Base-by-base conservation (phyloP, 2,113 vertebrate genomes). In the Semnornis frantzii region DNA sequence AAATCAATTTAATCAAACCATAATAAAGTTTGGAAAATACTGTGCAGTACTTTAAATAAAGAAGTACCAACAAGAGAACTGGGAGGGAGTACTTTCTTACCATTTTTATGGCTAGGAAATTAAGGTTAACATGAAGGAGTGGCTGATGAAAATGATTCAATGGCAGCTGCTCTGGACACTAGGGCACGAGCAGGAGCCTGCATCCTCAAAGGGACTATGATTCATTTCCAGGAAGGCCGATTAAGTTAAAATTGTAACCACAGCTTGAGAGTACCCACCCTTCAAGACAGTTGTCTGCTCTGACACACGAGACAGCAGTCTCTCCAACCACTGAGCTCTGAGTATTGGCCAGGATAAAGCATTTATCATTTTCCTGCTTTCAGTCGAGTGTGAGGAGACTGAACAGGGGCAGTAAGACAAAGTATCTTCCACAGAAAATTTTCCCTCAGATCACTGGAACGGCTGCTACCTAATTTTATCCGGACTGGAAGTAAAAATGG, bases 81-180 rank as follows among this genome's bases (percentile, higher is more conserved):
- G 77, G 55, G 39, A 86, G 79, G 82, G 80, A 92, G 80, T 88
- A 59, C 82, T 84, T 88, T 87, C 92, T 88, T 73, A 83, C 73
- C 70, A 70, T 86, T 94, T 94, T 94, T 85, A 94, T 82, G 80
- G 50, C 59, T 94, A 84, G 85, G n/a, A 84, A 94, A 95, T 94
- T 89, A 96, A 78, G 62, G 82, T 63, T 94, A 90, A 69, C 66
- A 15, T 91, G 94, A 95, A 87, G 88, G 46, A 72, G 88, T 80
- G 92, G 79, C 92, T 93, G 90, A 79, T 85, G 83, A 95, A 95
- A 95, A 93, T 92, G 85, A 92, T 91, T 94, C 90, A 96, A 44
- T 77, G 63, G 65, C 88, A 85, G 78, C 85, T 94, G 91, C 73
- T 92, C 42, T 0, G 25, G 50, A 39, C 50, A 68, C 48, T 39